Evolutionary conservation across 2,113 vertebrate species (phyloP).

Genomic region (Chascanopsetta lugubris): DNA sequence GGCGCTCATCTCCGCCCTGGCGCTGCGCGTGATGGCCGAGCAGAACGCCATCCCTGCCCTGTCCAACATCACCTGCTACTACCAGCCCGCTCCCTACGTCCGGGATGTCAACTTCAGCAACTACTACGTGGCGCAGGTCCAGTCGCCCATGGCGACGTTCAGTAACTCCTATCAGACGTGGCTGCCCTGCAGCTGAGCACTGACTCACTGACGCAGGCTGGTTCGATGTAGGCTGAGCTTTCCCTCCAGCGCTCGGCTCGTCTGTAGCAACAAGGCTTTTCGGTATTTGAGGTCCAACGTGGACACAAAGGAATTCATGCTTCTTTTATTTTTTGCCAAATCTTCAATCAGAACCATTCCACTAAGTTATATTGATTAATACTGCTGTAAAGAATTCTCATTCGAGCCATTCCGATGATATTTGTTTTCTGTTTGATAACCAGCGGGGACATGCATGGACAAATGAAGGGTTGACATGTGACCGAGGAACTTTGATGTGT

Average conservation of each 20-base stretch:
- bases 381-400: conserved; percentile 70
- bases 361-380: conserved; percentile 70
- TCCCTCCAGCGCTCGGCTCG: conserved; percentile 24
- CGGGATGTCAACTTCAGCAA: conserved; percentile 88
- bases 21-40: conserved; percentile 87
- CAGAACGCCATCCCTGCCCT: conserved; percentile 88
- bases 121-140: conserved; percentile 91
- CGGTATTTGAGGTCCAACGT: conserved; percentile 24
- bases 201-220: too few relatives aligned
- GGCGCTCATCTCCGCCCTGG: conserved; percentile 89
- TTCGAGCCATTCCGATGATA: conserved; percentile 59
- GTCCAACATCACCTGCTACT: conserved; percentile 91
- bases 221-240: conserved; percentile 24
- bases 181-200: conserved; percentile 92
- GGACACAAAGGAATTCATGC: conserved; percentile 29
- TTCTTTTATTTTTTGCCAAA: conserved; percentile 56
- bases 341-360: conserved; percentile 56
- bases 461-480: conserved; percentile 47
- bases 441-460: conserved; percentile 24
- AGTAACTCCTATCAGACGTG: conserved; percentile 91
- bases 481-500: conserved; percentile 47
- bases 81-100: conserved; percentile 87
- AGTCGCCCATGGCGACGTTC: conserved; percentile 85
- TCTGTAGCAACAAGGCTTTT: conserved; percentile 55
- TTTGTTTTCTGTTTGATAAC: conserved; percentile 38